Percentiles rank a stretch among this genome's conserved stretches.
Conservation (phyloP, 2,888 invertebrate genomes). For the Eristalis tenax region DNA sequence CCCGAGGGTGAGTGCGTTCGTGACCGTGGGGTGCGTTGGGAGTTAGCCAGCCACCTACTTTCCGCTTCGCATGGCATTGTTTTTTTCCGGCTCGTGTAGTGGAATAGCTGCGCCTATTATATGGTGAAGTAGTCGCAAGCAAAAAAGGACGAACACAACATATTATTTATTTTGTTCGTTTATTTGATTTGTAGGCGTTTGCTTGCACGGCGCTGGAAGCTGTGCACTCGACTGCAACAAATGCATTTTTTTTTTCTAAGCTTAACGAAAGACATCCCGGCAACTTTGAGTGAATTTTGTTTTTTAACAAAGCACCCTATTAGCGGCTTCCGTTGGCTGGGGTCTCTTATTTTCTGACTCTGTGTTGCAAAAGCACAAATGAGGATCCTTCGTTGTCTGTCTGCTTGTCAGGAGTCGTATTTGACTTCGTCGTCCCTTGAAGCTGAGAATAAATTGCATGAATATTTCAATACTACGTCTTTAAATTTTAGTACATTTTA, state of each 20-base stretch:
- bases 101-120: constrained; percentile 29
- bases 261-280: neutral
- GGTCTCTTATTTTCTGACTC: too few relatives aligned
- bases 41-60: neutral
- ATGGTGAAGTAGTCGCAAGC: constrained; percentile 4
- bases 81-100: constrained; percentile 10
- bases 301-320: neutral
- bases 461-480: too few relatives aligned
- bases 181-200: constrained; percentile 35
- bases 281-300: neutral
- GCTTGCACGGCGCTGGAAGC: constrained; percentile 12
- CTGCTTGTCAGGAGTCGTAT: too few relatives aligned
- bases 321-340: neutral
- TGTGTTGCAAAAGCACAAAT: too few relatives aligned
- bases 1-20: neutral
- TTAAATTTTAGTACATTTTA: too few relatives aligned
- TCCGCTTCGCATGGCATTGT: neutral
- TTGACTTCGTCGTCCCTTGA: too few relatives aligned
- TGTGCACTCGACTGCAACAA: neutral
- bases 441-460: too few relatives aligned
- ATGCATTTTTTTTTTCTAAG: neutral
- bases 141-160: constrained; percentile 24
- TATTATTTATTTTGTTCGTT: constrained; percentile 46
- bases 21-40: neutral
- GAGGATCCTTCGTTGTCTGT: too few relatives aligned